Evolutionary conservation across 2,888 invertebrate species (phyloP).

Genomic region (Epinotia ramella): DNA sequence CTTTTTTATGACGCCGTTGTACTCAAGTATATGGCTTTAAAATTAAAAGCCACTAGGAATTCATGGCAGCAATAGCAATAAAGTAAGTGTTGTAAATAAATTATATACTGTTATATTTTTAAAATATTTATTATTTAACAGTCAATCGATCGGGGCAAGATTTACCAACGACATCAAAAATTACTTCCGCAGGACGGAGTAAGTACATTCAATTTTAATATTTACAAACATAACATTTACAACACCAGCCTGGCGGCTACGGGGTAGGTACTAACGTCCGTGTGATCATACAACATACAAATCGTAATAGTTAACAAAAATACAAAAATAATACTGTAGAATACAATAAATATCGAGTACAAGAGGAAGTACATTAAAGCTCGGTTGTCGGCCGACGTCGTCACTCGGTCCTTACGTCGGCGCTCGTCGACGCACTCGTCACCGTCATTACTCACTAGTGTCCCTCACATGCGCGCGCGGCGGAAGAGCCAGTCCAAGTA

Average conservation of each 20-base stretch:
- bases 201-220: constrained; percentile 38
- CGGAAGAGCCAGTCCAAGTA: background rate
- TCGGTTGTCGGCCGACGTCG: constrained; percentile 43
- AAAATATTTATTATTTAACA: constrained; percentile 64
- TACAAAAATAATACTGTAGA: constrained; percentile 80
- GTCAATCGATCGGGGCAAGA: constrained; percentile 74
- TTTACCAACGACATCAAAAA: constrained; percentile 46
- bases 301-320: constrained; percentile 67
- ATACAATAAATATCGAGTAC: constrained; percentile 70
- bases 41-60: background rate
- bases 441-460: background rate
- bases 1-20: background rate
- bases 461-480: background rate
- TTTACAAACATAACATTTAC: constrained; percentile 40
- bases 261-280: constrained; percentile 23
- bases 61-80: background rate
- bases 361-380: constrained; percentile 58
- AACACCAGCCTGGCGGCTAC: constrained; percentile 24
- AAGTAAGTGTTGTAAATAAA: background rate
- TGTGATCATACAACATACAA: constrained; percentile 51
- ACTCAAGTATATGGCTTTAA: background rate
- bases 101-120: constrained; percentile 38
- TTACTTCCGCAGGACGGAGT: constrained; percentile 27
- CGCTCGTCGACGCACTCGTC: background rate
- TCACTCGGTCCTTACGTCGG: constrained; percentile 11